Evolutionary conservation across 2,797 vertebrate species (phyloP), one percentile per base, ranked within the genome.

Genomic region (Rhabdomys pumilio): DNA sequence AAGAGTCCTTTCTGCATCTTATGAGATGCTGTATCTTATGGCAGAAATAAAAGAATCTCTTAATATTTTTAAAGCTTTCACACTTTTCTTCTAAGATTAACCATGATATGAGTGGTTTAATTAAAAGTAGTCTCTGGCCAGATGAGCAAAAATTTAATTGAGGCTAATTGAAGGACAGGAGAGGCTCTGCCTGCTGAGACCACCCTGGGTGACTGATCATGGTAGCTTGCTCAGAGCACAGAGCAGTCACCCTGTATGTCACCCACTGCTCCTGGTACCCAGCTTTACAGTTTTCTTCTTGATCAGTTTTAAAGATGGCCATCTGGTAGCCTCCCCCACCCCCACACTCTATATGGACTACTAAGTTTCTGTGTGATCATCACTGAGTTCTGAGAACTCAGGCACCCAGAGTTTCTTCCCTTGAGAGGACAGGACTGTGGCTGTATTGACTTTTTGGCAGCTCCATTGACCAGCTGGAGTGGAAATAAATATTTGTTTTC

Each of bases 91-190:
- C 81, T 67, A 72, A 92, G 86, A 96, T 89, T 89, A 81, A 95
- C 97, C 95, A 44, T 96, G 96, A 69, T 95, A 93, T 57, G 91
- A 96, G 24, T 95, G 65, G 55, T 95, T 97, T 98, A 67, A 86
- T 96, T 95, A 89, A 96, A 97, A 97, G 76, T 75, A 96, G 95
- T 87, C 88, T 69, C 93, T 44, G 50, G 65, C 12, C 67, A 55
- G 84, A 81, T 38, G 1, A 89, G 96, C 57, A 80, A 55, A 91
- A 81, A 76, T 97, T 98, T 91, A 96, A 97, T 90, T 93, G 59
- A 95, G 61, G 72, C 83, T 96, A 97, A 96, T 86, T 96, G 96
- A 41, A 75, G 86, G 55, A 75, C n/a, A 34, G n/a, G 26, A 34
- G 19, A 34, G 34, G 4, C 57, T 96, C 75, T 95, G 93, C 94